These are phyloP conservation scores for Agelas oroides DNA, from an alignment of 37 sponge, comb jelly and placozoan species.

Conservation along the genomic window DNA sequence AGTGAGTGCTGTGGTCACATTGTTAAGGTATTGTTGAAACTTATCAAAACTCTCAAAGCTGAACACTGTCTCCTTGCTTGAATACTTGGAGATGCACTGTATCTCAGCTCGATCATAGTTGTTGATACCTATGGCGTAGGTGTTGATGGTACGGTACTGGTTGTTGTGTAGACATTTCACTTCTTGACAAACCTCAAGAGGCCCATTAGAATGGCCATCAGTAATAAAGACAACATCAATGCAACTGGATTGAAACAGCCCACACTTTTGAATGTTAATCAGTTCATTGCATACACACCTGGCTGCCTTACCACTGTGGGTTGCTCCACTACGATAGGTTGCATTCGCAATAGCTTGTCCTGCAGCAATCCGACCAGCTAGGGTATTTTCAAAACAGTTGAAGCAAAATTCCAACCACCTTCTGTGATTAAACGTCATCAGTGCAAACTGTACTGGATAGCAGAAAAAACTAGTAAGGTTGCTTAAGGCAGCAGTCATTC, in stretches of 20 bases:
- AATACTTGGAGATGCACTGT: neutral
- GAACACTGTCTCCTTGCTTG: too few species aligned
- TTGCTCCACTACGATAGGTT: neutral
- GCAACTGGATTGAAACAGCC: neutral
- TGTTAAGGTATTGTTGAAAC: neutral
- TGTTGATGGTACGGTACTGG: neutral
- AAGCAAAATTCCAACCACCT: constrained; percentile 23
- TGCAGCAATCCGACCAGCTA: neutral
- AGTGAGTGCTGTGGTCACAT: neutral
- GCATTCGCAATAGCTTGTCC: neutral
- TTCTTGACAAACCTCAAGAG: neutral
- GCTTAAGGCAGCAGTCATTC: neutral
- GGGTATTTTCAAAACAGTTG: neutral
- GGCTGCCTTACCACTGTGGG: neutral
- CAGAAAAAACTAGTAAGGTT: neutral
- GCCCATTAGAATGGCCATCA: constrained; percentile 13
- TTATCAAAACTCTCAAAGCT: too few species aligned
- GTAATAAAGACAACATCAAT: constrained; percentile 20
- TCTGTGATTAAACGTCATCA: neutral
- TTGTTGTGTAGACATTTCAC: neutral
- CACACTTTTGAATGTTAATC: neutral
- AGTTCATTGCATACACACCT: neutral
- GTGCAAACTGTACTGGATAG: neutral
- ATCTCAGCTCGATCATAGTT: neutral
- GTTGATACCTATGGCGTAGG: constrained; percentile 12